Evolutionary conservation across 2,797 vertebrate genomes (phyloP).

Genomic region (Moxostoma hubbsi): DNA sequence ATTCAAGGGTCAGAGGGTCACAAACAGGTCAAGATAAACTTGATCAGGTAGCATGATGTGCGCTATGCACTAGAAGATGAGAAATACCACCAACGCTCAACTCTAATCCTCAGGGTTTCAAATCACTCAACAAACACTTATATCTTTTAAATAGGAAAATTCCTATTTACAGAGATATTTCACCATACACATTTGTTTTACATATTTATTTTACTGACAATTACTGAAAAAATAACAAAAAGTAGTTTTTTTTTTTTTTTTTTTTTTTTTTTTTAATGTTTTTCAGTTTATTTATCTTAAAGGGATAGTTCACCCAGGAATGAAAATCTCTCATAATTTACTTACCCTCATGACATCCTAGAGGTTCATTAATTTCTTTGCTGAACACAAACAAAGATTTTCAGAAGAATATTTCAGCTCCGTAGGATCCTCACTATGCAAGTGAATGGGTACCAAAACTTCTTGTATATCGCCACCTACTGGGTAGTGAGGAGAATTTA

Average conservation of each 20-base stretch:
- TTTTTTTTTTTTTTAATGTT: too few species aligned
- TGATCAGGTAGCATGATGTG: conserved; percentile 60
- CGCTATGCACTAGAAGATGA: conserved; percentile 60
- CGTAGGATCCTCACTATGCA: too few species aligned
- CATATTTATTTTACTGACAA: too few species aligned
- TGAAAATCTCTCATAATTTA: not conserved
- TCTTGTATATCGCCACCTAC: too few species aligned
- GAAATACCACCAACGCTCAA: conserved; percentile 59
- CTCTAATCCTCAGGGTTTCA: conserved; percentile 36
- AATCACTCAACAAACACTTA: not conserved
- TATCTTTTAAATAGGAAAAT: not conserved
- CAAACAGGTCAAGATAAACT: conserved; percentile 68
- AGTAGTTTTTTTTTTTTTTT: too few species aligned
- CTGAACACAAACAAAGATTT: too few species aligned
- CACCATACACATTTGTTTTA: not conserved
- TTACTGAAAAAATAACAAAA: too few species aligned
- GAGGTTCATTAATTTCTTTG: too few species aligned
- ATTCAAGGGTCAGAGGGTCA: conserved; percentile 7
- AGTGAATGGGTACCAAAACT: too few species aligned
- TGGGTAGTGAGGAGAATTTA: too few species aligned
- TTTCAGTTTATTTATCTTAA: too few species aligned
- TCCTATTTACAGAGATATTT: not conserved
- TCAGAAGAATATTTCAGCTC: too few species aligned
- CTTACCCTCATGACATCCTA: not conserved
- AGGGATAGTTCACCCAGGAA: not conserved